Conservation (phyloP, 2,113 vertebrate species). For the Oreocharis arfaki region DNA sequence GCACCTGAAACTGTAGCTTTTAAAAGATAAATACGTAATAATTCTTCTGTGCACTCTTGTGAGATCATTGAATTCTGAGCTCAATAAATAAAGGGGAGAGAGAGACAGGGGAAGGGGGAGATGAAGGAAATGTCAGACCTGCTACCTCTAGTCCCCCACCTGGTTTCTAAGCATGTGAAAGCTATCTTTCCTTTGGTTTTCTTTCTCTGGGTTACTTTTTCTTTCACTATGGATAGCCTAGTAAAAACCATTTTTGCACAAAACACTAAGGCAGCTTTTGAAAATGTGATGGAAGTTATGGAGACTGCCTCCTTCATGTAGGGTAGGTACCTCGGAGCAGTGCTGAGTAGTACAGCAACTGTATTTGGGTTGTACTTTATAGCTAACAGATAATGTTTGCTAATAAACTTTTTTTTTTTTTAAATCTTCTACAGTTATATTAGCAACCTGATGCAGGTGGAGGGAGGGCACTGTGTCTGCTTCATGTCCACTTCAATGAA, state of each 20-base stretch:
- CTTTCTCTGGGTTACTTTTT: background rate
- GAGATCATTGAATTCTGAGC: background rate
- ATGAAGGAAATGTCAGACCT: background rate
- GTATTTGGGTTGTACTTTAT: background rate
- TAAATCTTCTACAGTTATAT: background rate
- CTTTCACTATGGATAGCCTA: background rate
- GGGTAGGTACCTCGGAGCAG: background rate
- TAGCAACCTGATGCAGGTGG: background rate
- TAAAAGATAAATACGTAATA: background rate
- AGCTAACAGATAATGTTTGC: background rate
- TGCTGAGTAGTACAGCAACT: background rate
- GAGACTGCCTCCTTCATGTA: background rate
- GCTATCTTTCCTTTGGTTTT: background rate
- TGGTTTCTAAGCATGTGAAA: background rate
- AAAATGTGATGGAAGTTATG: background rate
- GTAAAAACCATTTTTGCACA: background rate
- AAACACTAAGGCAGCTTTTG: background rate
- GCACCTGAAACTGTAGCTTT: background rate
- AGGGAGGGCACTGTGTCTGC: fast-evolving
- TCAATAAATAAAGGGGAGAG: background rate
- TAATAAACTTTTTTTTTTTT: background rate
- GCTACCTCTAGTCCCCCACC: background rate
- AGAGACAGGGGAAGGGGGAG: background rate
- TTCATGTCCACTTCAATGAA: background rate
- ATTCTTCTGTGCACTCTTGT: background rate